These are phyloP conservation scores for Hyposoter didymator DNA, from an alignment of 2,888 invertebrate species.

Conservation along the genomic window DNA sequence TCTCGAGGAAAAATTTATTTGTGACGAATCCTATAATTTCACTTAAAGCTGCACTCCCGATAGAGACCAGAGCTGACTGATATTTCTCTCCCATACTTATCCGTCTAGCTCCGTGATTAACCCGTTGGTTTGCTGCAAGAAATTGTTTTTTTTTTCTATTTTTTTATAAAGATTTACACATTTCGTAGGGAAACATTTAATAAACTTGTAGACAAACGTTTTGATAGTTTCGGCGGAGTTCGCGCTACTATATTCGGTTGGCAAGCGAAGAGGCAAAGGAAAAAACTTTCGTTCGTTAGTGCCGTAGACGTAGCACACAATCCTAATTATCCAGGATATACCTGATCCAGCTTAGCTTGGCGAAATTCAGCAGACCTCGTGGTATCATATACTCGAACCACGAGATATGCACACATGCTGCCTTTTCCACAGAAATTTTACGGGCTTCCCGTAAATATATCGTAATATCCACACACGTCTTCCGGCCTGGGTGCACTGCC, in stretches of 20 bases:
- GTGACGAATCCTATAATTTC: neutral
- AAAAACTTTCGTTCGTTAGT: slow-evolving; percentile 24
- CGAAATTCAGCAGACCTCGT: slow-evolving; percentile 29
- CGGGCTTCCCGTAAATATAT: slow-evolving; percentile 31
- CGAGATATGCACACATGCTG: slow-evolving; percentile 35
- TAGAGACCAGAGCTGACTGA: neutral
- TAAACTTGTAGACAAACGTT: slow-evolving; percentile 9
- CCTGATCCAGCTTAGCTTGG: slow-evolving; percentile 49
- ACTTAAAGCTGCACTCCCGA: neutral
- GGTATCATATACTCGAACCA: slow-evolving; percentile 1
- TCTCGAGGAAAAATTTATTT: neutral
- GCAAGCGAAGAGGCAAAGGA: slow-evolving; percentile 1
- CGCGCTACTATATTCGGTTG: neutral
- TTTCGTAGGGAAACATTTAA: neutral
- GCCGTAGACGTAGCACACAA: slow-evolving; percentile 29
- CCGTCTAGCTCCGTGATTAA: neutral
- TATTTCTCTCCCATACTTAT: neutral
- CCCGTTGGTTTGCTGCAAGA: neutral
- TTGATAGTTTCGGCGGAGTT: slow-evolving; percentile 3
- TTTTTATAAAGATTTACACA: neutral
- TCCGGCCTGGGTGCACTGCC: neutral
- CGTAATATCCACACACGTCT: slow-evolving; percentile 45
- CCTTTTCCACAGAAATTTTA: slow-evolving; percentile 37
- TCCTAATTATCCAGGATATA: slow-evolving; percentile 54
- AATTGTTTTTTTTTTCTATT: neutral